Evolutionary conservation across 2,888 invertebrate species (phyloP).

Genomic region (Piscicola geometra): DNA sequence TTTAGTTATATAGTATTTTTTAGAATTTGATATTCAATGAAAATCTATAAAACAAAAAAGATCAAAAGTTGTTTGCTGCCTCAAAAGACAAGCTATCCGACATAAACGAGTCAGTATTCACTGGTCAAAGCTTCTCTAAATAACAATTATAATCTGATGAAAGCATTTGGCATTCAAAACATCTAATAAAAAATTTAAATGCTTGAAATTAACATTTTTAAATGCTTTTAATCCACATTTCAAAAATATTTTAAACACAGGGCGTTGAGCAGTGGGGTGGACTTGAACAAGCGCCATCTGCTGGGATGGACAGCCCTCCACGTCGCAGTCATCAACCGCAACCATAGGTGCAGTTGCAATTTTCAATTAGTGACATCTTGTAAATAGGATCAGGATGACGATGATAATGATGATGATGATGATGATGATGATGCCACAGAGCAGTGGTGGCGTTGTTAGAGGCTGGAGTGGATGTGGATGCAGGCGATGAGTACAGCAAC

Average conservation of each 20-base stretch:
- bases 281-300: conserved; percentile 67
- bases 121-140: too few species aligned
- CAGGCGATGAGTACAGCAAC: conserved; percentile 71
- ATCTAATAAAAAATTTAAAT: too few species aligned
- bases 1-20: neutral
- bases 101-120: neutral
- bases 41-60: neutral
- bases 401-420: neutral
- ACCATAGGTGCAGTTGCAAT: conserved; percentile 16
- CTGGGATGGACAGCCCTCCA: conserved; percentile 84
- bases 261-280: conserved; percentile 35
- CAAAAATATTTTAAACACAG: neutral
- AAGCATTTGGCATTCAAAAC: too few species aligned
- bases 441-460: conserved; percentile 55
- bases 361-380: neutral
- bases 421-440: conserved; percentile 47
- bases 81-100: neutral
- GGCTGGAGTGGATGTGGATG: conserved; percentile 75
- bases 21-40: neutral
- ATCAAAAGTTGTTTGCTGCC: neutral
- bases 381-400: neutral
- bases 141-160: too few species aligned
- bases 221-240: neutral
- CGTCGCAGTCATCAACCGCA: conserved; percentile 74
- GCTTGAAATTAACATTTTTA: neutral